Conservation (phyloP, 2,113 vertebrate species). For the Lepisosteus oculatus region DNA sequence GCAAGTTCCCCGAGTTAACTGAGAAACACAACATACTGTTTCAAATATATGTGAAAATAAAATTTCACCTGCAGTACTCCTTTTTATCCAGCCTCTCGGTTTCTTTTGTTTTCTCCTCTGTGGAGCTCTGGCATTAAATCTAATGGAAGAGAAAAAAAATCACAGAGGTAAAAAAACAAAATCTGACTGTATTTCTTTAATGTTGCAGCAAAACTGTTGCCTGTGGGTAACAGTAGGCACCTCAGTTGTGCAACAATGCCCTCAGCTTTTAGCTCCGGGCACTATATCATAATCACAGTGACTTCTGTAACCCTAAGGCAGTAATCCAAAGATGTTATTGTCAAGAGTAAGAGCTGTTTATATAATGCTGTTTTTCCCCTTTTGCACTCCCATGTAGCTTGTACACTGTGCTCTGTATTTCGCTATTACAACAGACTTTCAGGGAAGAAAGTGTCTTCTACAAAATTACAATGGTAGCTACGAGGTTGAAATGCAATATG, state of each 20-base stretch:
- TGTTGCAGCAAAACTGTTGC: constrained; percentile 19
- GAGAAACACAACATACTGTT: no score
- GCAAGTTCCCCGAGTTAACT: no score
- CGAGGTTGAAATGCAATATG: no score
- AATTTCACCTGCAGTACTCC: no score
- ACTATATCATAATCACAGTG: constrained; percentile 66
- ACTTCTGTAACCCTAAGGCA: constrained; percentile 68
- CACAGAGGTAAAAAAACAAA: constrained; percentile 58
- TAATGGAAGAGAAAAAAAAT: constrained; percentile 33
- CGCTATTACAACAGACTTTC: no score
- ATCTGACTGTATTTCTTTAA: constrained; percentile 39
- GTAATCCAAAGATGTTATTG: constrained; percentile 68
- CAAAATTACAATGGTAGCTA: no score
- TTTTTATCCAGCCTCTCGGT: no score
- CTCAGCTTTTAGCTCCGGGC: constrained; percentile 71
- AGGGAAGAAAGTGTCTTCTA: no score
- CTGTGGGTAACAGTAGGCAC: constrained; percentile 64
- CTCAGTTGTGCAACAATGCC: constrained; percentile 60
- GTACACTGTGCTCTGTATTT: no score
- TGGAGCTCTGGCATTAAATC: constrained; percentile 62
- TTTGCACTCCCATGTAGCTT: constrained; percentile 1
- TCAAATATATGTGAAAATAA: no score
- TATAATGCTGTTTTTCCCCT: constrained; percentile 53
- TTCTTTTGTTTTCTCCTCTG: constrained; percentile 53
- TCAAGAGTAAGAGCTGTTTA: constrained; percentile 65